A percentile compares a stretch with the other conserved stretches of the same genome.
phyloP scores from a whole-genome alignment of 2,113 vertebrate genomes.

The Raja brachyura region DNA sequence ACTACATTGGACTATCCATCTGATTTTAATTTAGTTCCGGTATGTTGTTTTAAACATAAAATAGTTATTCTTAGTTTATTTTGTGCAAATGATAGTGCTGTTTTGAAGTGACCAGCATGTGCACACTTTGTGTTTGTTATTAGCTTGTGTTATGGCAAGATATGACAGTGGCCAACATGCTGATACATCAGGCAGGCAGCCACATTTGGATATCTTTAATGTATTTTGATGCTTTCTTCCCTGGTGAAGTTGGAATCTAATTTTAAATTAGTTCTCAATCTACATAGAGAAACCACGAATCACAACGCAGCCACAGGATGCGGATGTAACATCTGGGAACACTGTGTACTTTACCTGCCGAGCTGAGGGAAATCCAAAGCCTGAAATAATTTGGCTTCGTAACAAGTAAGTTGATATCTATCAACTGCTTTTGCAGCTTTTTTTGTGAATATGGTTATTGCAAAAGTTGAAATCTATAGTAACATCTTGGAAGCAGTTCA shows the following conservation, averaged over 20 bases:
- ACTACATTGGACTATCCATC: not conserved
- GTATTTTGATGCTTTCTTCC: not conserved
- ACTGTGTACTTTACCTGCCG: constrained; percentile 96
- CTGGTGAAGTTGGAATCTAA: not conserved
- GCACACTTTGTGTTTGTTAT: not conserved
- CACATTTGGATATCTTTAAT: not conserved
- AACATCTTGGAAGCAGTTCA: not conserved
- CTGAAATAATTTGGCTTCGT: constrained; percentile 97
- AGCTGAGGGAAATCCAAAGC: constrained; percentile 96
- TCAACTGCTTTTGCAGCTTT: not conserved
- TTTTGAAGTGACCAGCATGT: too few relatives aligned
- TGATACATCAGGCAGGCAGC: not conserved
- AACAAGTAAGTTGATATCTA: constrained; percentile 78
- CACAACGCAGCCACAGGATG: constrained; percentile 92
- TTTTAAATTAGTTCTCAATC: constrained; percentile 19
- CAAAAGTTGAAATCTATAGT: not conserved
- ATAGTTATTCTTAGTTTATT: too few relatives aligned
- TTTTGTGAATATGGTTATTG: not conserved
- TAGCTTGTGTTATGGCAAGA: not conserved
- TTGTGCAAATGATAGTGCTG: too few relatives aligned
- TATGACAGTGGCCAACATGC: not conserved
- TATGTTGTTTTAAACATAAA: not conserved
- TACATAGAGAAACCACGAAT: constrained; percentile 83
- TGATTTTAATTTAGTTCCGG: not conserved
- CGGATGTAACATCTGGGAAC: constrained; percentile 89